phyloP scores from a whole-genome alignment of 2,797 vertebrate species.

The Lacerta agilis region DNA sequence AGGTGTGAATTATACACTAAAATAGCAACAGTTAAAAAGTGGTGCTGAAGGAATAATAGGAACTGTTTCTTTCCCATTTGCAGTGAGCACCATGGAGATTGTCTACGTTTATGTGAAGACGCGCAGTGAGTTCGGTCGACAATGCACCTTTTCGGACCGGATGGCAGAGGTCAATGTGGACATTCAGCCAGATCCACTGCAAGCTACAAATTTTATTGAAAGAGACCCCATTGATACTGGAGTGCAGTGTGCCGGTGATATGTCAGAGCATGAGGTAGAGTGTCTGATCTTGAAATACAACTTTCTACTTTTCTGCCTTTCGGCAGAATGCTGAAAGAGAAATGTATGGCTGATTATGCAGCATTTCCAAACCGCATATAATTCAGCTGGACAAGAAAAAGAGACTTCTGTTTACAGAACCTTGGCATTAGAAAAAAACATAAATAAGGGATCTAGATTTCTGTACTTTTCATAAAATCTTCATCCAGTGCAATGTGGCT shows the following conservation, averaged over 20 bases:
- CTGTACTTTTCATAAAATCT: not conserved
- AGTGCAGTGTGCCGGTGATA: constrained; percentile 79
- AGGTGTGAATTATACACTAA: not conserved
- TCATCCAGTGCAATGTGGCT: no score
- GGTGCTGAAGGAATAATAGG: not conserved
- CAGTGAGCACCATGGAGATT: constrained; percentile 86
- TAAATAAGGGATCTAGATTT: not conserved
- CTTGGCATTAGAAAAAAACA: not conserved
- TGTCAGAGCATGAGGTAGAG: constrained; percentile 89
- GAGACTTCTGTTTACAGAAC: not conserved
- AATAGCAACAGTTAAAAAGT: not conserved
- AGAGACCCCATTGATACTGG: constrained; percentile 79
- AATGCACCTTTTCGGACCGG: constrained; percentile 86
- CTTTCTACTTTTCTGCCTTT: not conserved
- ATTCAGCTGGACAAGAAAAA: not conserved
- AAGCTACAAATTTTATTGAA: constrained; percentile 77
- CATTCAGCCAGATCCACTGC: constrained; percentile 81
- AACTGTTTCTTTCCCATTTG: not conserved
- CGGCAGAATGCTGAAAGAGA: not conserved
- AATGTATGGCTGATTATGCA: not conserved
- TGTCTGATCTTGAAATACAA: not conserved
- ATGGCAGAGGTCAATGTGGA: constrained; percentile 82
- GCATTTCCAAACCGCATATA: not conserved
- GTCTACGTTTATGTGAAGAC: constrained; percentile 85
- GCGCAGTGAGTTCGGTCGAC: constrained; percentile 89